Conservation (phyloP, 1,140 invertebrate genomes). For the Lucilia cuprina region DNA sequence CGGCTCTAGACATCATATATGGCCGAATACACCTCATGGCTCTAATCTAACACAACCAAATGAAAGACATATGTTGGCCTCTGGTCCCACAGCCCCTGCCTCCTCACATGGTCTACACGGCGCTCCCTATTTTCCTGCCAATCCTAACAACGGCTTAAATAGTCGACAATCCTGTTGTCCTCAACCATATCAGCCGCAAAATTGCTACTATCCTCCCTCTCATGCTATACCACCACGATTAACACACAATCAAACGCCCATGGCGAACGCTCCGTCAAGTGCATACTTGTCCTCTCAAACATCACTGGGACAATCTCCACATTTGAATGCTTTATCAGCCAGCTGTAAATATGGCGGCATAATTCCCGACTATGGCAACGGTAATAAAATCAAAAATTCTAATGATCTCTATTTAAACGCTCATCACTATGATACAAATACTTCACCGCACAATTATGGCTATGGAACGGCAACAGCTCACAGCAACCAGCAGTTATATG, state of each 20-base stretch:
- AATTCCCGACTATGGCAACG: background rate
- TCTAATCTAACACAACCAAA: background rate
- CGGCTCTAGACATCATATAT: constrained; percentile 41
- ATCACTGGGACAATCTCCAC: background rate
- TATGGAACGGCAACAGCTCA: background rate
- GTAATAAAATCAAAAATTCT: constrained; percentile 48
- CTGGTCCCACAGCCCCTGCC: background rate
- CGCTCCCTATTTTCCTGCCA: background rate
- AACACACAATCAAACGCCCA: background rate
- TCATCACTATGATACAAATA: background rate
- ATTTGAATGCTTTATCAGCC: background rate
- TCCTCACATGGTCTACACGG: constrained; percentile 9
- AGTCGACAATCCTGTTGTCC: constrained; percentile 53
- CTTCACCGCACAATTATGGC: constrained; percentile 12
- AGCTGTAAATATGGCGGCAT: background rate
- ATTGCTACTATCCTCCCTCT: constrained; percentile 49
- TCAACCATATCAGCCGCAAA: constrained; percentile 51
- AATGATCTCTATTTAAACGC: constrained; percentile 48
- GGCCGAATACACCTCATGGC: constrained; percentile 38
- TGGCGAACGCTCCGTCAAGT: background rate
- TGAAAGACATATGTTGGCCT: background rate
- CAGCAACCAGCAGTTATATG: background rate
- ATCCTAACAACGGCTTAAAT: background rate
- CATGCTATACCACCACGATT: background rate
- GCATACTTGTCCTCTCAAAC: background rate